A percentile compares a stretch with the other conserved stretches of the same genome.
Conservation (phyloP, 2,888 invertebrate genomes). For the Acronicta alni region DNA sequence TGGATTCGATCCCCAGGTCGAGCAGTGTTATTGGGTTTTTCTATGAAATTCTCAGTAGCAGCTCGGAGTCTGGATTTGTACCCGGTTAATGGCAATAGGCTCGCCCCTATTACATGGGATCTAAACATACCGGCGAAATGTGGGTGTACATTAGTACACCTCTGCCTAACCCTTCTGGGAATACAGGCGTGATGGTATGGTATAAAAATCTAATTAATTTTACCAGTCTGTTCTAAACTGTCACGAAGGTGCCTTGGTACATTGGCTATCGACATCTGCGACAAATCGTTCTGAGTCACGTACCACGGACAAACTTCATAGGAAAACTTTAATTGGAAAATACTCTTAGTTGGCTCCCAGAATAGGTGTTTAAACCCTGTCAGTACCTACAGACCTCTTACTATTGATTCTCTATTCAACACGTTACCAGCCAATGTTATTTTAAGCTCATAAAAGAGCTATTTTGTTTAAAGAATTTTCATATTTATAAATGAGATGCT, state of each 20-base stretch:
- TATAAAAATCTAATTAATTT: constrained; percentile 2
- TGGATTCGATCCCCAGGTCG: too few relatives aligned
- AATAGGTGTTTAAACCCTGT: constrained; percentile 43
- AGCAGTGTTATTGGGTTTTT: too few relatives aligned
- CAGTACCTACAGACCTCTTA: constrained; percentile 33
- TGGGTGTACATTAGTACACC: too few relatives aligned
- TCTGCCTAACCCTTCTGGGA: too few relatives aligned
- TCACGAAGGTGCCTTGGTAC: constrained; percentile 25
- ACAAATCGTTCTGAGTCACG: constrained; percentile 58
- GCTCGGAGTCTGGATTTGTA: too few relatives aligned
- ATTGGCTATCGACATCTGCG: constrained; percentile 50
- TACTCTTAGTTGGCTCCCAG: constrained; percentile 50
- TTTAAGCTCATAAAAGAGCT: too few relatives aligned
- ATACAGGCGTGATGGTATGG: too few relatives aligned
- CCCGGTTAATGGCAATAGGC: too few relatives aligned
- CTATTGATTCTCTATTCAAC: constrained; percentile 39
- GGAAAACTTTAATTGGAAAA: constrained; percentile 83
- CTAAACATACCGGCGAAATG: too few relatives aligned
- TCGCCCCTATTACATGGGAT: too few relatives aligned
- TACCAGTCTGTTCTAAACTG: constrained; percentile 13
- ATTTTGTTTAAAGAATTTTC: not conserved
- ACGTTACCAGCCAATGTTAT: not conserved
- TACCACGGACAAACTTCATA: constrained; percentile 65
- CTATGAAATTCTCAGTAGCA: too few relatives aligned
- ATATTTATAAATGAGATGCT: too few relatives aligned